Evolutionary conservation across 1,140 invertebrate genomes (phyloP).

Genomic region (Orchestia grillus): DNA sequence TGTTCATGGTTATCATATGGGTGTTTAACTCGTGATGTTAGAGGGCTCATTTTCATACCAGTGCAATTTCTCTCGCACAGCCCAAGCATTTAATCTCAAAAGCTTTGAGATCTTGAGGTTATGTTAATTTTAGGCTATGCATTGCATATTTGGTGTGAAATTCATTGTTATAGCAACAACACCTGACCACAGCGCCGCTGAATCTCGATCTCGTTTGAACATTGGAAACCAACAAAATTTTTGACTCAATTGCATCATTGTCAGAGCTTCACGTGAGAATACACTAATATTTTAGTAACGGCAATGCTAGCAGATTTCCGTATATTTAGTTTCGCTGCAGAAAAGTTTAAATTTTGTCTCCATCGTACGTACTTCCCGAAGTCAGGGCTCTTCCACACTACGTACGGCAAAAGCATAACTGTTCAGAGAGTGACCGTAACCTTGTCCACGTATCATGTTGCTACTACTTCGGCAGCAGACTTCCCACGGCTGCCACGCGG

Average conservation of each 20-base stretch:
- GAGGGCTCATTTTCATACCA: neutral
- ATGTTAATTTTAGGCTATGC: neutral
- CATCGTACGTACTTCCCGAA: neutral
- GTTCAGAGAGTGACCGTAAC: neutral
- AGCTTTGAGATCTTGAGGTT: neutral
- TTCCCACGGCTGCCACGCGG: neutral
- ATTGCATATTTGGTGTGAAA: neutral
- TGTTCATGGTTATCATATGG: neutral
- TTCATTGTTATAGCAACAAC: neutral
- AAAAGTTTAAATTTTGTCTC: neutral
- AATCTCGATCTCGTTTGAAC: neutral
- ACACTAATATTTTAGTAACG: neutral
- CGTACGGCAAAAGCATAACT: neutral
- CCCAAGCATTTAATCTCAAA: neutral
- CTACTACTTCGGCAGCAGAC: neutral
- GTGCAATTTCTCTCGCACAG: neutral
- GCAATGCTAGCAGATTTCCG: neutral
- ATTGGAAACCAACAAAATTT: neutral
- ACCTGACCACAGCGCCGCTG: neutral
- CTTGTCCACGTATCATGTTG: neutral
- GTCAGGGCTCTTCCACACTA: neutral
- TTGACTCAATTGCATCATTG: neutral
- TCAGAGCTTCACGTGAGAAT: neutral
- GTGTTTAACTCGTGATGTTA: neutral
- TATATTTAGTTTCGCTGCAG: neutral